These are phyloP conservation scores for Monopis laevigella DNA, from an alignment of 2,888 invertebrate species.

Conservation along the genomic window DNA sequence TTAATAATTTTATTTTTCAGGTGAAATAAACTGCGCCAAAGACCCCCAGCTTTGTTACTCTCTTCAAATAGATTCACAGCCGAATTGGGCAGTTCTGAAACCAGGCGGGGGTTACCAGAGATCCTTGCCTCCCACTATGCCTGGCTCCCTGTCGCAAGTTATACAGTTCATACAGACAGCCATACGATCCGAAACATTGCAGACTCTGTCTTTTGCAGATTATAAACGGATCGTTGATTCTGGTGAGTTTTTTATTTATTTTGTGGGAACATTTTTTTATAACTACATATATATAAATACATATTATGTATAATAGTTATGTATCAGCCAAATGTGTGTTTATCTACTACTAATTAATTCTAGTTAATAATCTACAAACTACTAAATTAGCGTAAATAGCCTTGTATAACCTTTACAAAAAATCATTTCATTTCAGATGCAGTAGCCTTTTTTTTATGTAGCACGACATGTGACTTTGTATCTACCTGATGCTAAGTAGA, in stretches of 20 bases:
- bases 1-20: slow-evolving; percentile 43
- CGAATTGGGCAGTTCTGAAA: slow-evolving; percentile 80
- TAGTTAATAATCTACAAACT: too few species aligned
- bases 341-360: too few species aligned
- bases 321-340: too few species aligned
- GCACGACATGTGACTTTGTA: too few species aligned
- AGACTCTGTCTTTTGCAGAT: slow-evolving; percentile 71
- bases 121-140: slow-evolving; percentile 48
- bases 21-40: slow-evolving; percentile 70
- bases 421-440: too few species aligned
- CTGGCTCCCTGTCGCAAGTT: slow-evolving; percentile 22
- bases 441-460: too few species aligned
- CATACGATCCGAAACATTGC: slow-evolving; percentile 45
- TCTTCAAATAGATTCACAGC: slow-evolving; percentile 67
- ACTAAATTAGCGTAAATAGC: too few species aligned
- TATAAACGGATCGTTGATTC: slow-evolving; percentile 62
- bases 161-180: slow-evolving; percentile 20
- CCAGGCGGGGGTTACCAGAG: slow-evolving; percentile 79
- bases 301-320: too few species aligned
- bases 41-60: slow-evolving; percentile 65
- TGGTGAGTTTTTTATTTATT: slow-evolving; percentile 38
- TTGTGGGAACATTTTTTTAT: too few species aligned
- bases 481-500: too few species aligned
- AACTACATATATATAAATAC: neutral
- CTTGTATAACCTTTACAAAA: too few species aligned